Base-by-base conservation (phyloP, 2,888 invertebrate species). In the Protodeltote pygarga region DNA sequence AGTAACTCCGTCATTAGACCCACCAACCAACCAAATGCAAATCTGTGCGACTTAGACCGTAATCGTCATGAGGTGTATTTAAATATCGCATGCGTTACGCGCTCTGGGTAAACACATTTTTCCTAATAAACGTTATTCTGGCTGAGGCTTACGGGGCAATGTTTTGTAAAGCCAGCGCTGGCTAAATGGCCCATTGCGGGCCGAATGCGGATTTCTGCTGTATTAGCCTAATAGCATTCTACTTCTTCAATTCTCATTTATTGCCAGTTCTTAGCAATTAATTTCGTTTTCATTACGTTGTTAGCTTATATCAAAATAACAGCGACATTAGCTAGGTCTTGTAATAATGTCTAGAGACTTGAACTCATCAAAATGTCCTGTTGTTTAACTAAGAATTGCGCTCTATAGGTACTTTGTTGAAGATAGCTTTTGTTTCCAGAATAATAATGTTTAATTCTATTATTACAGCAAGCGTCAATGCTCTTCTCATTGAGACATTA, bases 101-200 rank as follows among this genome's bases (percentile, higher is more conserved):
- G 67, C 73, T 71, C 63, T 65, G 65, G 61, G 73, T 71, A 76
- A 80, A 79, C 76, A 77, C 85, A 84, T 87, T 87, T 87, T 87
- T 89, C 81, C 82, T 87, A 85, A 89, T 89, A 85, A 87, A 85
- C 79, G 78, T 86, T 82, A 85, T 83, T 79, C 77, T 66, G 70
- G 68, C 60, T 66, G 58, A 61, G 78, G 83, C 77, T 84, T 81
- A 83, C 75, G 60, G 65, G 69, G 79, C 81, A 82, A 82, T 84
- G 87, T 87, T 88, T 85, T 83, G 83, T 85, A 85, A 87, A 87
- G 81, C 87, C 83, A 83, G 73, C 81, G 70, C 63, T 51, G 62
- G 77, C 77, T 81, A 83, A 89, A 90, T 89, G 80, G 87, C 72
- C 87, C 83, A 87, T 88, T 87, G 81, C 76, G 84, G 81, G 59